Base-by-base conservation (phyloP, 1,140 invertebrate genomes). In the Drosophila grimshawi region DNA sequence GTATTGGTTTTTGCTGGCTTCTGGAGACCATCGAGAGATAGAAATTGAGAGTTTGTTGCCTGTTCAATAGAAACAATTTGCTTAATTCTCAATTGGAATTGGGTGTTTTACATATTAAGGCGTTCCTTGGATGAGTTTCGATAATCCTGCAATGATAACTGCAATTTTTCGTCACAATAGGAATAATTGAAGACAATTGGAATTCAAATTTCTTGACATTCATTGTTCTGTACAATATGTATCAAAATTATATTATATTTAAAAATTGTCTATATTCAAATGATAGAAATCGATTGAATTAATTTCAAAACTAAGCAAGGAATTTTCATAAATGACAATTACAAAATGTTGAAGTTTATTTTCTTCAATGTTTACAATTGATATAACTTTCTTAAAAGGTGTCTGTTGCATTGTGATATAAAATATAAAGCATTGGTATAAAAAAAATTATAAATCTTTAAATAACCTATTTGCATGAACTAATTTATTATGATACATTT, bases 41-140 rank as follows among this genome's bases (percentile, higher is more conserved):
- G 29, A 19, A 19, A 63, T 63, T 29, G 48, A 64, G 46, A 63
- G 11, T 10, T 41, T 35, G 29, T 53, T 53, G n/a, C 49, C 61
- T 53, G 61, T 64, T 53, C 61, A 39, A 64, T 64, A 53, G 49
- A 65, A 46, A 55, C 62, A 55, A 55, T 45, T 55, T 8, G 11
- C 52, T 45, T 65, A 70, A 70, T 35, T 55, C 59, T 70, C 39
- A 51, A 29, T 35, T 60, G 41, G 59, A 33, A 51, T 60, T 59
- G 30, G 32, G 19, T 32, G 27, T 55, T 43, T 19, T 45, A 53
- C 49, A 57, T 56, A 51, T 75, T 75, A 75, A 75, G 72, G 72
- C 72, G 62, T 59, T 52, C n/a, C 19, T 63, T 71, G 45, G 57
- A 52, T 62, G 51, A 57, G 35, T 68, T 68, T 60, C 29, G 37